Evolutionary conservation across 2,888 invertebrate genomes (phyloP).

Genomic region (Folsomia manolachei): DNA sequence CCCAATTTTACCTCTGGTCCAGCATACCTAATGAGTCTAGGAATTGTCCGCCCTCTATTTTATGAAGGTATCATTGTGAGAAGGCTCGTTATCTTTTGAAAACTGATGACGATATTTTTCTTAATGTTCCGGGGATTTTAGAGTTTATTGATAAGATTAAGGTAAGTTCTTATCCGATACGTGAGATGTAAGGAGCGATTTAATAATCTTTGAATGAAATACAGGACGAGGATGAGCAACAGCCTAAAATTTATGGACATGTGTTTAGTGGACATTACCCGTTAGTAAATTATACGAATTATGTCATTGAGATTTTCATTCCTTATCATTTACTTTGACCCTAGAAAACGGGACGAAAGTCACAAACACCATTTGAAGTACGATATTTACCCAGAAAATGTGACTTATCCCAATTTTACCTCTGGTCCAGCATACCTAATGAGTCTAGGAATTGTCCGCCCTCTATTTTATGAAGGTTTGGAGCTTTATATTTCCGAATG

Average conservation of each 20-base stretch:
- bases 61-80: constrained; percentile 29
- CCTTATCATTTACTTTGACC: no score
- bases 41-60: constrained; percentile 26
- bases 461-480: constrained; percentile 28
- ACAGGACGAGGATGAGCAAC: constrained; percentile 24
- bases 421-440: constrained; percentile 39
- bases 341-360: constrained; percentile 20
- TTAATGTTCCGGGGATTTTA: constrained; percentile 33
- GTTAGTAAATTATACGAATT: no score
- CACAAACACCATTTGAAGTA: constrained; percentile 31
- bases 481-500: neutral
- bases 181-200: no score
- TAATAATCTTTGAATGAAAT: no score
- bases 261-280: constrained; percentile 37
- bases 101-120: constrained; percentile 40
- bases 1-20: constrained; percentile 40
- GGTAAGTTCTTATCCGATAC: no score
- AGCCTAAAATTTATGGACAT: constrained; percentile 37
- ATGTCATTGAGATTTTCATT: no score
- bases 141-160: constrained; percentile 28
- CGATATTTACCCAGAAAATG: constrained; percentile 30
- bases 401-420: constrained; percentile 33
- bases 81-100: constrained; percentile 33
- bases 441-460: constrained; percentile 23
- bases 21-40: constrained; percentile 30